Conservation (phyloP, 2,888 invertebrate genomes). For the Hypena proboscidalis region DNA sequence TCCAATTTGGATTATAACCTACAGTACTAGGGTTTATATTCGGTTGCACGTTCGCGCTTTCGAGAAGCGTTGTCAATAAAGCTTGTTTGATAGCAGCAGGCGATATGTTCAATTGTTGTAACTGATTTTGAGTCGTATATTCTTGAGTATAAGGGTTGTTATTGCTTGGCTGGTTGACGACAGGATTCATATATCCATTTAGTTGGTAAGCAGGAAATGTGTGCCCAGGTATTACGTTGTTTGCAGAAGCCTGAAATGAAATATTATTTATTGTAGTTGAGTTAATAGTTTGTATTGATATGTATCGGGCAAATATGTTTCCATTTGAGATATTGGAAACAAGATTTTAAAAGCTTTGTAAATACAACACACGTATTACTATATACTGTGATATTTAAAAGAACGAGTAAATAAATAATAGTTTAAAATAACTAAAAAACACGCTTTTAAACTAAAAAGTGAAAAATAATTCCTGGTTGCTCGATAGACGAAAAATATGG, state of each 20-base stretch:
- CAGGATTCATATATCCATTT: conserved; percentile 28
- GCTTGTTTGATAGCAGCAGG: conserved; percentile 45
- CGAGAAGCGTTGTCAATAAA: conserved; percentile 49
- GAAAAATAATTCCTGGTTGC: no score
- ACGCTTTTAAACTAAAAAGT: no score
- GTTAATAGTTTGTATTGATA: conserved; percentile 10
- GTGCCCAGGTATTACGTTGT: conserved; percentile 46
- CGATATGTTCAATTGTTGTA: conserved; percentile 26
- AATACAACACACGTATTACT: no score
- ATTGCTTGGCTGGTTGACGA: conserved; percentile 35
- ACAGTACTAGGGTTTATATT: conserved; percentile 45
- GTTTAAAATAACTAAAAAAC: no score
- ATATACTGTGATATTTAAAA: no score
- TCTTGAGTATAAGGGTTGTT: conserved; percentile 44
- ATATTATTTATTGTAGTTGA: conserved; percentile 19
- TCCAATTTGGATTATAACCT: conserved; percentile 48
- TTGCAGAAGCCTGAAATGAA: conserved; percentile 57
- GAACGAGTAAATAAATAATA: no score
- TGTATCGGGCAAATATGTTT: no score
- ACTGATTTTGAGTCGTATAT: conserved; percentile 41
- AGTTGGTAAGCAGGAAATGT: conserved; percentile 39
- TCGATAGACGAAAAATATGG: no score
- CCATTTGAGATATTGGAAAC: no score
- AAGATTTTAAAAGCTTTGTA: no score
- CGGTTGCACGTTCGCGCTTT: conserved; percentile 45